A percentile compares a stretch with the other conserved stretches of the same genome.
phyloP scores from a whole-genome alignment of 2,888 invertebrate genomes.

The Pandemis heparana region DNA sequence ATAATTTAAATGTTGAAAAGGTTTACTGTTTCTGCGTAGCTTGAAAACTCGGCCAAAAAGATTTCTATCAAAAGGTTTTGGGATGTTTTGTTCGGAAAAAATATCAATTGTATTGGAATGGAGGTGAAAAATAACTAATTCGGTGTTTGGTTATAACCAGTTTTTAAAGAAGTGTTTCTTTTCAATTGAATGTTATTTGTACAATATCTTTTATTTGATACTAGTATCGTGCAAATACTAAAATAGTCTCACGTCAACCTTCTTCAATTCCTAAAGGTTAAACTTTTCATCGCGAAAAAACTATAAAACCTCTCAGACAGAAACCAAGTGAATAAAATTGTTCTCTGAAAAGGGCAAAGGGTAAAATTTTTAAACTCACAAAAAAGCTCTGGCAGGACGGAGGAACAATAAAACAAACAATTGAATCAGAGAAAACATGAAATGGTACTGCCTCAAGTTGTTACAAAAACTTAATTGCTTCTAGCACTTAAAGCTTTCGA shows the following conservation, averaged over 20 bases:
- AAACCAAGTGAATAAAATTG: neutral
- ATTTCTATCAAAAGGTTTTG: slow-evolving; percentile 18
- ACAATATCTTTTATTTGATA: too few species aligned
- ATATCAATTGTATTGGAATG: neutral
- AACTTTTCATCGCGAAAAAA: too few species aligned
- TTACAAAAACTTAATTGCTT: slow-evolving; percentile 9
- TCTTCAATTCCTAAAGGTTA: too few species aligned
- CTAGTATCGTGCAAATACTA: too few species aligned
- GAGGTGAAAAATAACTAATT: too few species aligned
- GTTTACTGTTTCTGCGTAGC: neutral
- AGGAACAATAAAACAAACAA: neutral
- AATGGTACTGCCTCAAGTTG: neutral
- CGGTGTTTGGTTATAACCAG: too few species aligned
- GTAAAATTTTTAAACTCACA: neutral
- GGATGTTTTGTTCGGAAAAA: neutral
- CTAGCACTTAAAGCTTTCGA: slow-evolving; percentile 4
- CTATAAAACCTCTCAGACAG: too few species aligned
- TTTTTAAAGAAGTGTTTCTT: too few species aligned
- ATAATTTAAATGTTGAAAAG: slow-evolving; percentile 23
- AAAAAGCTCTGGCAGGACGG: neutral
- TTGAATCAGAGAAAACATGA: neutral
- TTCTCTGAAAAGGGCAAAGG: neutral
- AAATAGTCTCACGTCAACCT: too few species aligned
- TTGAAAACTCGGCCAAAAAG: neutral
- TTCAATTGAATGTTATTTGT: too few species aligned